Base-by-base conservation (phyloP, 2,797 vertebrate genomes). In the Forpus xanthops region DNA sequence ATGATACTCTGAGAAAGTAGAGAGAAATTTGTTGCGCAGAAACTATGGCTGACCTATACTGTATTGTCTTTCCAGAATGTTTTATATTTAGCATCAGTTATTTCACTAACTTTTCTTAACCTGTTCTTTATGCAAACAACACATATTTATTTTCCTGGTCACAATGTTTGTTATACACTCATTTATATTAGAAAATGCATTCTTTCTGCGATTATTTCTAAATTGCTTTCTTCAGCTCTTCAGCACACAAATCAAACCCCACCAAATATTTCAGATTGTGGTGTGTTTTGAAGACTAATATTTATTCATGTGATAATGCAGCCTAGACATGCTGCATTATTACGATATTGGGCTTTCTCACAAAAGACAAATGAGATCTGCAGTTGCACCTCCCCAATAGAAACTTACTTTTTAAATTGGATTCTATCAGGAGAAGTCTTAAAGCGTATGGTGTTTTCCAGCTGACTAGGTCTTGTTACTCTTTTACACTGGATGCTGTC, bases 1-100 rank as follows among this genome's bases (percentile, higher is more conserved):
- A 82, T 87, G 91, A 89, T 93, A 71, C 87, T 80, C 82, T 82
- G 83, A 94, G 67, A 97, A 96, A 95, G 94, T 85, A 90, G 70
- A 94, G 93, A 91, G 94, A 97, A 95, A 90, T 72, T 92, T 35
- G 97, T 98, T 98, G 98, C 97, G 98, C 97, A 93, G 97, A 97
- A 94, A 98, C 96, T 70, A 75, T 87, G 87, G 91, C 74, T 70
- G 60, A 50, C 88, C 91, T 94, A 77, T 87, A 91, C 87, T 70
- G 50, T 64, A 70, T 73, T 64, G 79, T 85, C 82, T 86, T 84
- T 91, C 75, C 67, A 90, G 80, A 95, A 47, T 55, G 84, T 94
- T 95, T 94, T 79, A 83, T 74, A 86, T 89, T 92, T 96, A 89
- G 30, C 44, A 49, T 80, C 65, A 35, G 30, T 79, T 89, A 90